A percentile compares a stretch with the other conserved stretches of the same genome.
Conservation (phyloP, 2,797 vertebrate species). For the Trematomus bernacchii region DNA sequence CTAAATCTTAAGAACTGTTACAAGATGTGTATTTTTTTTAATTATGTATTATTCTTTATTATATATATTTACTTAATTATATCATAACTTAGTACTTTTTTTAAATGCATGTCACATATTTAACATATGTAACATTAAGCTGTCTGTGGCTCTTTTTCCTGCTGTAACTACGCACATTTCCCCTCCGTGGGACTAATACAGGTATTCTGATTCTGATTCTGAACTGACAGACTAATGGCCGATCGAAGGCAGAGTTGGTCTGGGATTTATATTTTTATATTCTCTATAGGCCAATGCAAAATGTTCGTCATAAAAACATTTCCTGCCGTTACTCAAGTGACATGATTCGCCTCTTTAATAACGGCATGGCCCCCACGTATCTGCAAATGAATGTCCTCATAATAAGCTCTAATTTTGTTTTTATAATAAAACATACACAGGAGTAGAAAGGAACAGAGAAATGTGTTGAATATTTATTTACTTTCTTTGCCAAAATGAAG, state of each 20-base stretch:
- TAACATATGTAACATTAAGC: too few relatives aligned
- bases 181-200: too few relatives aligned
- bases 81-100: too few relatives aligned
- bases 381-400: background rate
- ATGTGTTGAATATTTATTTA: slow-evolving; percentile 20
- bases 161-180: too few relatives aligned
- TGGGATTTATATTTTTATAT: background rate
- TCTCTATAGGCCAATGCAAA: background rate
- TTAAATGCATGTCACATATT: too few relatives aligned
- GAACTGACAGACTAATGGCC: slow-evolving; percentile 12
- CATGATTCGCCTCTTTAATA: background rate
- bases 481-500: slow-evolving; percentile 24
- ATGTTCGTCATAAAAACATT: slow-evolving; percentile 2
- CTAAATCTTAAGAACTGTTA: too few relatives aligned
- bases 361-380: background rate
- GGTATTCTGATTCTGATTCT: too few relatives aligned
- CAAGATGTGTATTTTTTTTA: too few relatives aligned
- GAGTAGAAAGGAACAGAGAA: background rate
- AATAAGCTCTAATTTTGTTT: slow-evolving; percentile 22
- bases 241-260: background rate
- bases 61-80: too few relatives aligned
- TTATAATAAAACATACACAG: slow-evolving; percentile 1
- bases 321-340: slow-evolving; percentile 2
- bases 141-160: too few relatives aligned
- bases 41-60: too few relatives aligned